Evolutionary conservation across 2,113 vertebrate genomes (phyloP).

Genomic region (Chloropsis cyanopogon): DNA sequence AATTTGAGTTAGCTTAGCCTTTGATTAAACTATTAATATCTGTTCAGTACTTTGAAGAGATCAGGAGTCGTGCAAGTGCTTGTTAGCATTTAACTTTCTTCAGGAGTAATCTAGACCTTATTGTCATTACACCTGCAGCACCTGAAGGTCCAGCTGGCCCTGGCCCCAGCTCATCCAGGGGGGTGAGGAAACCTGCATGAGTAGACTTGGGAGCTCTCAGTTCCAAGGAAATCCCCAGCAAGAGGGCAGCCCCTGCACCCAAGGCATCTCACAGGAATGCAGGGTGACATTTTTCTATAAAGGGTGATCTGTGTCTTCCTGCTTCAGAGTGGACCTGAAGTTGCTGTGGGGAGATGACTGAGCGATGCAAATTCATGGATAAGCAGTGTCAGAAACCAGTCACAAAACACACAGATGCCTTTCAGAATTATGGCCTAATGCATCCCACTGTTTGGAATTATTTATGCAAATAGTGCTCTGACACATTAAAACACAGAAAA

Average conservation of each 20-base stretch:
- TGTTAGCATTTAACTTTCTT: neutral
- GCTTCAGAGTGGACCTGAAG: neutral
- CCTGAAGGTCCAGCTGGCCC: neutral
- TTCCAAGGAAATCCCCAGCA: neutral
- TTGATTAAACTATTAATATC: conserved; percentile 66
- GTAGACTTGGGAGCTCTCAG: neutral
- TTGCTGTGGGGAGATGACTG: neutral
- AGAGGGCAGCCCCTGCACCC: neutral
- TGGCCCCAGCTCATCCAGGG: neutral
- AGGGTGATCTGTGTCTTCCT: neutral
- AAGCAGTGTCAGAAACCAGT: neutral
- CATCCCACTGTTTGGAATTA: neutral
- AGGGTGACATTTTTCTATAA: neutral
- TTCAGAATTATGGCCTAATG: neutral
- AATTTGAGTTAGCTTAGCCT: conserved; percentile 61
- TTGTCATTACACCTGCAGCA: neutral
- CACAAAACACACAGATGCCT: neutral
- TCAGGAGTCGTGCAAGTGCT: neutral
- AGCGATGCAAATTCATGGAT: neutral
- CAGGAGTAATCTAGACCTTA: neutral
- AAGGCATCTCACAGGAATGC: neutral
- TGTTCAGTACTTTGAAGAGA: conserved; percentile 45
- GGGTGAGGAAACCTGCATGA: neutral
- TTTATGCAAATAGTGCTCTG: neutral
- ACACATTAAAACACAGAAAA: neutral